Evolutionary conservation across 53 echinoderm and acorn worm species (phyloP).

Genomic region (Henricia sp.): DNA sequence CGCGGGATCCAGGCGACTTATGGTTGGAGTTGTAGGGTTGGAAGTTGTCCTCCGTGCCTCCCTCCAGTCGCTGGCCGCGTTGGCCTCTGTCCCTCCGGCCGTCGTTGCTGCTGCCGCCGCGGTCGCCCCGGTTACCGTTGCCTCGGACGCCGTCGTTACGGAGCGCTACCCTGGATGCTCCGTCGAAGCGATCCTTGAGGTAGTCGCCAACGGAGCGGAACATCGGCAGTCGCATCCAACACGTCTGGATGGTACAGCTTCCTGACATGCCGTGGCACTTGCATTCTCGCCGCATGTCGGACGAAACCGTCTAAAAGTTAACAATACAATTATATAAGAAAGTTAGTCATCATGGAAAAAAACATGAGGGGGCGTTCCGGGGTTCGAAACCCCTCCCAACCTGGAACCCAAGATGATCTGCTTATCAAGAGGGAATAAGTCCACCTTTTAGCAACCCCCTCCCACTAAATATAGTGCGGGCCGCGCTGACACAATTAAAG

Average conservation of each 20-base stretch:
- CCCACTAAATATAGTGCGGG: too few species aligned
- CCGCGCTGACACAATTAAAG: too few species aligned
- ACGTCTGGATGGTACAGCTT: slow-evolving; percentile 89
- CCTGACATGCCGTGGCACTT: slow-evolving; percentile 99
- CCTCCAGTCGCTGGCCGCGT: slow-evolving; percentile 1
- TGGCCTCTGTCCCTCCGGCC: slow-evolving; percentile 30
- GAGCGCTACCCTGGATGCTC: slow-evolving; percentile 85
- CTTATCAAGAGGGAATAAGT: too few species aligned
- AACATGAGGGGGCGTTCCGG: too few species aligned
- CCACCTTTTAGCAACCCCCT: too few species aligned
- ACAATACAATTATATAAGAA: neutral
- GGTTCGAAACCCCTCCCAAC: too few species aligned
- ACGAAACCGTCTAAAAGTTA: slow-evolving; percentile 77
- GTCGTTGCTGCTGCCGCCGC: slow-evolving; percentile 6
- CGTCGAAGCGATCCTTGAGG: slow-evolving; percentile 95
- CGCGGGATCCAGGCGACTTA: slow-evolving; percentile 74
- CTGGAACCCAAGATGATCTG: too few species aligned
- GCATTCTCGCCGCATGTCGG: slow-evolving; percentile 86
- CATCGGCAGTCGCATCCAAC: slow-evolving; percentile 95
- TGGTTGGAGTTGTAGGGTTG: slow-evolving; percentile 89
- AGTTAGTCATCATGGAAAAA: too few species aligned
- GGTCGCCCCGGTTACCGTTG: slow-evolving; percentile 40
- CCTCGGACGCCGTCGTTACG: slow-evolving; percentile 84
- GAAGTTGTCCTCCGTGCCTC: slow-evolving; percentile 65
- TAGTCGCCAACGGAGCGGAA: slow-evolving; percentile 83